phyloP scores from a whole-genome alignment of 2,797 vertebrate genomes.

The Crenichthys baileyi region DNA sequence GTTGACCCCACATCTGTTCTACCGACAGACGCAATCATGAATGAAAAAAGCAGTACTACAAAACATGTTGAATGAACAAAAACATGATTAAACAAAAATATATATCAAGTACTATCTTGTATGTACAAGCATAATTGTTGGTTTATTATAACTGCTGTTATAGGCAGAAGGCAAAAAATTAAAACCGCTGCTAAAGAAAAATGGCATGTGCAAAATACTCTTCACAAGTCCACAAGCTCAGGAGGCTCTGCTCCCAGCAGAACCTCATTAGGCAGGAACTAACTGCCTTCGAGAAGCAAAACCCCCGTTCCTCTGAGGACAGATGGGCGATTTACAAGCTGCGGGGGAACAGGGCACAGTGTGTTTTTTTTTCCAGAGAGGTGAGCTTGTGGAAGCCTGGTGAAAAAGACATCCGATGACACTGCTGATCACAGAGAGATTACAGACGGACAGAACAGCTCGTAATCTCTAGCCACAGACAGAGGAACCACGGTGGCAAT shows the following conservation, averaged over 20 bases:
- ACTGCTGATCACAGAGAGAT: conserved; percentile 57
- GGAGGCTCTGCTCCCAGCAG: conserved; percentile 24
- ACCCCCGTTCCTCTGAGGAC: conserved; percentile 34
- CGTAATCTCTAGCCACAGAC: conserved; percentile 59
- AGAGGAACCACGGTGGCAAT: conserved; percentile 54
- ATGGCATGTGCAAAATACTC: conserved; percentile 79
- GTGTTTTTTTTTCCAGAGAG: conserved; percentile 14
- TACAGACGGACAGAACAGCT: conserved; percentile 55
- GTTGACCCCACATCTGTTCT: conserved; percentile 76
- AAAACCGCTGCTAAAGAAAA: conserved; percentile 70
- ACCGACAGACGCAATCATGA: conserved; percentile 80
- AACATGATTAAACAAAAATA: conserved; percentile 61
- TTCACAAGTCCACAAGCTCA: conserved; percentile 72
- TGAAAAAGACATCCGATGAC: conserved; percentile 48
- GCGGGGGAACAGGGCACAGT: not conserved
- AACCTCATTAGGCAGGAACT: conserved; percentile 27
- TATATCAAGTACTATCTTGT: conserved; percentile 81
- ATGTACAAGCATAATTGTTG: conserved; percentile 80
- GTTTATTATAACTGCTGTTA: conserved; percentile 70
- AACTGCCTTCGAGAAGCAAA: conserved; percentile 28
- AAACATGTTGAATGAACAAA: conserved; percentile 80
- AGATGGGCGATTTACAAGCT: conserved; percentile 54
- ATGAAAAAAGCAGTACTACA: conserved; percentile 84
- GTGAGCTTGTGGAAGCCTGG: conserved; percentile 65
- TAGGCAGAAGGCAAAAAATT: conserved; percentile 78